phyloP scores from a whole-genome alignment of 1,140 invertebrate species.

The Oppia nitens region DNA sequence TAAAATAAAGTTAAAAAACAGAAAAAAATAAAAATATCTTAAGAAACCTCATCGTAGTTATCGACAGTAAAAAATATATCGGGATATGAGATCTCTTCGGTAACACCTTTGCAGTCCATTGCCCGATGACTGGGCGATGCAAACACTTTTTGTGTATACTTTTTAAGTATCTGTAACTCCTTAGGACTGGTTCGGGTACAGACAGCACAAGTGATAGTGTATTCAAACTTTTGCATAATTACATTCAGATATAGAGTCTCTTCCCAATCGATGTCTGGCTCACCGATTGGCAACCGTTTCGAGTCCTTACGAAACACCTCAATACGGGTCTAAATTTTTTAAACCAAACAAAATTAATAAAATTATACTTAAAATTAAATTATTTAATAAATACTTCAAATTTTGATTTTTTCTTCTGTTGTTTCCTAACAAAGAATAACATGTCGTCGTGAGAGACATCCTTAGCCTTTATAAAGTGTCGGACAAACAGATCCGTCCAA shows the following conservation, averaged over 20 bases:
- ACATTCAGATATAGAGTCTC: constrained; percentile 98
- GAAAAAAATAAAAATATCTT: neutral
- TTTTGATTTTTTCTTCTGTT: constrained; percentile 71
- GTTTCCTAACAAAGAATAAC: constrained; percentile 85
- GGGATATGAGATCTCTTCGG: constrained; percentile 96
- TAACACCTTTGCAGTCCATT: constrained; percentile 95
- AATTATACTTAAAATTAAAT: constrained; percentile 1
- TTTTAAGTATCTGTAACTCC: constrained; percentile 79
- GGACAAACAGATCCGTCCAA: constrained; percentile 87
- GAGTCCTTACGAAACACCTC: constrained; percentile 90
- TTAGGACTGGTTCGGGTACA: constrained; percentile 92
- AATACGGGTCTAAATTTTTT: constrained; percentile 56
- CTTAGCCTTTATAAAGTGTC: constrained; percentile 74
- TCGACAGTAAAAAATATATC: constrained; percentile 98
- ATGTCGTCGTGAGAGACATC: constrained; percentile 55
- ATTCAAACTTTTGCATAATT: constrained; percentile 93
- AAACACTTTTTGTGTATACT: constrained; percentile 87
- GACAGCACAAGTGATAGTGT: constrained; percentile 86
- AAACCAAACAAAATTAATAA: constrained; percentile 17
- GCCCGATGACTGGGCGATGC: constrained; percentile 83
- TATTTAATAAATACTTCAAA: constrained; percentile 46
- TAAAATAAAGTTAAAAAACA: constrained; percentile 12
- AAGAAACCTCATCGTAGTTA: constrained; percentile 85
- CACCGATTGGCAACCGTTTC: constrained; percentile 81
- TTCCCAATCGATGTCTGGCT: constrained; percentile 94